These are phyloP conservation scores for Bombyx mori DNA, from an alignment of 1,140 invertebrate genomes.

Conservation along the genomic window DNA sequence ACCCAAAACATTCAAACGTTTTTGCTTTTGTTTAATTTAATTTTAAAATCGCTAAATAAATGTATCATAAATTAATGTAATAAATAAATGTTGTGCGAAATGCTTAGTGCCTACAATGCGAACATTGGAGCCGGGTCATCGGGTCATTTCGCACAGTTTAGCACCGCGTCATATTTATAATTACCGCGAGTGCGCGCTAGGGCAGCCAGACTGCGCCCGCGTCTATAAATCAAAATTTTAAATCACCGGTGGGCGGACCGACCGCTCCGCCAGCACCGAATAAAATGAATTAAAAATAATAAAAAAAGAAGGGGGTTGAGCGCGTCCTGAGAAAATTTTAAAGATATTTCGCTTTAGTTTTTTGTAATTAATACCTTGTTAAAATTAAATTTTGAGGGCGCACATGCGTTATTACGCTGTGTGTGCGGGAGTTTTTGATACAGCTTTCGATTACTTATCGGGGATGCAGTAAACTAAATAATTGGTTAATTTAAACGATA, in stretches of 20 bases:
- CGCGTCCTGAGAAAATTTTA: constrained; percentile 64
- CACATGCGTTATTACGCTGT: constrained; percentile 66
- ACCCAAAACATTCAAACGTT: no score
- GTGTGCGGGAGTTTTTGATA: constrained; percentile 65
- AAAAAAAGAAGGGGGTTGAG: constrained; percentile 43
- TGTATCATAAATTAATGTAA: no score
- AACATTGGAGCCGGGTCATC: constrained; percentile 32
- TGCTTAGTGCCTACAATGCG: constrained; percentile 21
- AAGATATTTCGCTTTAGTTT: constrained; percentile 67
- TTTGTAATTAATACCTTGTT: constrained; percentile 70
- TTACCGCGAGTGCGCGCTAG: constrained; percentile 38
- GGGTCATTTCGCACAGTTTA: constrained; percentile 59
- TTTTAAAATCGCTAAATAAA: no score
- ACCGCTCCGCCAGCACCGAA: constrained; percentile 54
- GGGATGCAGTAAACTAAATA: constrained; percentile 16
- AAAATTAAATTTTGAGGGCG: constrained; percentile 68
- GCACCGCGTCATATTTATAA: constrained; percentile 68
- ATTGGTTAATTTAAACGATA: not conserved
- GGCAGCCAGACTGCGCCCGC: constrained; percentile 34
- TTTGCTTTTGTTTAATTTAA: no score
- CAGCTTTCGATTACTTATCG: constrained; percentile 61
- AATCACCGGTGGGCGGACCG: constrained; percentile 64
- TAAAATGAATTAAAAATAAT: constrained; percentile 70
- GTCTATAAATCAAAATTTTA: constrained; percentile 70
- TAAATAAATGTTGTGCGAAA: not conserved